Base-by-base conservation (phyloP, 2,888 invertebrate species). In the Metallyticus violacea region DNA sequence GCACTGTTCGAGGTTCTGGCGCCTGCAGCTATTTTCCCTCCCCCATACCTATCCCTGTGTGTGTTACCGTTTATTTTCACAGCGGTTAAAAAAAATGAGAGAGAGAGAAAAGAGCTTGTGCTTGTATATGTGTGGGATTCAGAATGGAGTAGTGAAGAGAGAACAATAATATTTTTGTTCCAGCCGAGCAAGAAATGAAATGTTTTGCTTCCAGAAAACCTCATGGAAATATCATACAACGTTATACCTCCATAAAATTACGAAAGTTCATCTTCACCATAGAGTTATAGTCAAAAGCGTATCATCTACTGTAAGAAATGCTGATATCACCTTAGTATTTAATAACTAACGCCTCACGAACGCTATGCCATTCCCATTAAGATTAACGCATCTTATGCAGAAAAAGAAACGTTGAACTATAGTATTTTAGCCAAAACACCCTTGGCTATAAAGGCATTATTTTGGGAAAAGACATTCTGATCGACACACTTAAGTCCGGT, bases 121-220 rank as follows among this genome's bases (percentile, higher is more conserved):
- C 40, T 40, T 40, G 40, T 40, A 15, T n/a, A n/a, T 62, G 40
- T 22, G 40, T 62, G 40, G 40, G 40, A 62, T 62, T 62, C 40
- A 6, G 40, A 62, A 62, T 62, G 22, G 40, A 62, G 40, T 30
- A 25, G 30, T 81, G 83, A 28, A 28, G 40, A 62, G 40, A 62
- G 28, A 83, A 77, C 77, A 83, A 83, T 83, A 83, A 83, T 83
- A 83, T 83, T 83, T 83, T 83, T 83, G 29, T 77, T 83, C 29
- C 83, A 83, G 9, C 83, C 83, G 77, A 22, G 40, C 83, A 83
- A 83, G 83, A 28, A 83, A 83, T 77, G 83, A 83, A 77, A 83
- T 83, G 77, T 83, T 83, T 83, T 62, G 40, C 40, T 62, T 62
- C 40, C 40, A 62, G 40, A 62, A 62, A 62, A 62, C 40, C 40